Base-by-base conservation (phyloP, 2,113 vertebrate species). In the Clupea harengus region DNA sequence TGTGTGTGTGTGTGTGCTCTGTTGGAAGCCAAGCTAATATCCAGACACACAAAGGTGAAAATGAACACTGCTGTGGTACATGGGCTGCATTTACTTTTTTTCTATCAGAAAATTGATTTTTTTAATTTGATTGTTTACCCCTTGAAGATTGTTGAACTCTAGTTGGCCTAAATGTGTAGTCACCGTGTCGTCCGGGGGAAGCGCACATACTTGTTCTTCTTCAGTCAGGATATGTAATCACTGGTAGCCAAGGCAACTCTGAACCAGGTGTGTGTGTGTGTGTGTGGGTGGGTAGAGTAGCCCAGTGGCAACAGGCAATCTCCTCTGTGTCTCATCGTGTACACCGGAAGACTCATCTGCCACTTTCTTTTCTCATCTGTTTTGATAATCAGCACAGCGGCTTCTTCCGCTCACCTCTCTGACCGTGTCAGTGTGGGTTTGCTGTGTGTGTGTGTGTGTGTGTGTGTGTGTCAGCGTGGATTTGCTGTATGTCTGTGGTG, bases 401-500 rank as follows among this genome's bases (percentile, higher is more conserved):
- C 25, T 39, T 78, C 72, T 78, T 78, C 9, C 25, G 17, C 39
- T 32, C 13, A 32, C 11, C 72, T 32, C 2, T 78, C 17, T 18
- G 72, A 32, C 72, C 18, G n/a, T 39, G 39, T 39, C 39, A 39
- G 39, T 2, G 39, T 39, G 39, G 39, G 2, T 39, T 39, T 39
- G 39, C 39, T 39, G 39, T 39, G 2, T 39, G n/a, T n/a, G n/a
- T n/a, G n/a, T n/a, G n/a, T n/a, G n/a, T n/a, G n/a, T n/a, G n/a
- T n/a, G n/a, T n/a, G n/a, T n/a, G 46, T 47, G 28, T 67, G n/a
- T 75, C 28, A 4, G 11, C 10, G 11, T 75, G 67, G 39, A 10
- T 75, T 75, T 32, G 67, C 10, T 75, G 67, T 75, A 39, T 32
- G 67, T 75, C 13, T 75, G 72, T 78, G 72, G 72, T 78, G 72